Percentiles rank a stretch among this genome's conserved stretches.
phyloP scores from a whole-genome alignment of 2,113 vertebrate genomes.

The Halichoerus grypus region DNA sequence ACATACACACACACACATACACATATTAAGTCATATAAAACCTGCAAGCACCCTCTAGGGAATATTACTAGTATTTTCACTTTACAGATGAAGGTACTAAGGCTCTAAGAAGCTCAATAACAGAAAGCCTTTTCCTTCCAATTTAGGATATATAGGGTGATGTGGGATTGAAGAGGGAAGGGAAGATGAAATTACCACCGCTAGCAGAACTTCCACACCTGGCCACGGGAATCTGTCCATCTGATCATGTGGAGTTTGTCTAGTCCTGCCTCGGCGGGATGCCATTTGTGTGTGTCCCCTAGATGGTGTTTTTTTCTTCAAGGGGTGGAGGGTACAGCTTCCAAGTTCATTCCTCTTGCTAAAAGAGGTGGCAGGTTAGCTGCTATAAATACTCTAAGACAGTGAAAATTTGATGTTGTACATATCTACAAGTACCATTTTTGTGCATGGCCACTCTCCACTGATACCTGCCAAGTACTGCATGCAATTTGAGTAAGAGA shows the following conservation, averaged over 20 bases:
- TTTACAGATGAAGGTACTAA: slow-evolving; percentile 61
- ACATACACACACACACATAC: not conserved
- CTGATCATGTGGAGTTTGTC: not conserved
- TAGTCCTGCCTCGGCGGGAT: slow-evolving; percentile 4
- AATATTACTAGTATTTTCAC: slow-evolving; percentile 43
- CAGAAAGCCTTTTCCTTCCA: slow-evolving; percentile 29
- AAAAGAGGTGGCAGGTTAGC: slow-evolving; percentile 56
- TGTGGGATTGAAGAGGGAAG: not conserved
- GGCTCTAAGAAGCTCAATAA: slow-evolving; percentile 20
- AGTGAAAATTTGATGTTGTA: slow-evolving; percentile 60
- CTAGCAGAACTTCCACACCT: slow-evolving; percentile 27
- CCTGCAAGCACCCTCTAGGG: slow-evolving; percentile 1
- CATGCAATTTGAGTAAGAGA: slow-evolving; percentile 71
- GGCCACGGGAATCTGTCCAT: not conserved
- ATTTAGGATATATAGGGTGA: not conserved
- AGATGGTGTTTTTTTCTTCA: not conserved
- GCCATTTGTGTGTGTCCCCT: slow-evolving; percentile 34
- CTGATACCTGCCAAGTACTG: slow-evolving; percentile 59
- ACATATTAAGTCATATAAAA: not conserved
- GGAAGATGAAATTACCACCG: not conserved
- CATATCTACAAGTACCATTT: slow-evolving; percentile 57
- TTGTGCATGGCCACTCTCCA: slow-evolving; percentile 69
- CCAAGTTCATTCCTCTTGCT: slow-evolving; percentile 60
- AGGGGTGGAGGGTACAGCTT: not conserved
- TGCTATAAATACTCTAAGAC: slow-evolving; percentile 53